Evolutionary conservation across 2,797 vertebrate species (phyloP).

Genomic region (Rhinatrema bivittatum): DNA sequence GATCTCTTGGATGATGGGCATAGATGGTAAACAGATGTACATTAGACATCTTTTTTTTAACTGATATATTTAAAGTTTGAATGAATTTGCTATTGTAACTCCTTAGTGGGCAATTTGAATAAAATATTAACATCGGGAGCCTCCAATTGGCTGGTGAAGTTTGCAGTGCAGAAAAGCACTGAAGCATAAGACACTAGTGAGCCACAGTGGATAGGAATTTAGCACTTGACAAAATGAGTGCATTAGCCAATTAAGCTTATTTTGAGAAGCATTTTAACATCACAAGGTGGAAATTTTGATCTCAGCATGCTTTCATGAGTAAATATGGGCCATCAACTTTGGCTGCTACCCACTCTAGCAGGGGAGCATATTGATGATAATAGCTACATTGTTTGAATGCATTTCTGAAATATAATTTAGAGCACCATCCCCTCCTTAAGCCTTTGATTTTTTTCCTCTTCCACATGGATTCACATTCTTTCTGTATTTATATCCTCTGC

Average conservation of each 20-base stretch:
- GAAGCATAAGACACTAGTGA: too few species aligned
- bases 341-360: background rate
- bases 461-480: conserved; percentile 8
- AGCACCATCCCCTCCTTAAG: too few species aligned
- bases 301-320: fast-evolving
- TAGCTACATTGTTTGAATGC: background rate
- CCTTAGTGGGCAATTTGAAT: too few species aligned
- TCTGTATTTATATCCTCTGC: conserved; percentile 12
- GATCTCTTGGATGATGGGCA: too few species aligned
- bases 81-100: too few species aligned
- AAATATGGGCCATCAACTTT: background rate
- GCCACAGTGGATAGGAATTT: background rate
- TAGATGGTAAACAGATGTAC: too few species aligned
- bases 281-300: conserved; percentile 4
- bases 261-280: background rate
- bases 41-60: too few species aligned
- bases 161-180: too few species aligned
- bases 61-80: too few species aligned
- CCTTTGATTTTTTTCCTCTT: background rate
- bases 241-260: background rate
- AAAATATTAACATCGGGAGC: too few species aligned
- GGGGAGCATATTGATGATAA: background rate
- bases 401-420: background rate
- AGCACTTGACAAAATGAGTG: background rate
- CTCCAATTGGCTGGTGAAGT: too few species aligned